Conservation (phyloP, 2,797 vertebrate genomes). For the Poeciliopsis infans region DNA sequence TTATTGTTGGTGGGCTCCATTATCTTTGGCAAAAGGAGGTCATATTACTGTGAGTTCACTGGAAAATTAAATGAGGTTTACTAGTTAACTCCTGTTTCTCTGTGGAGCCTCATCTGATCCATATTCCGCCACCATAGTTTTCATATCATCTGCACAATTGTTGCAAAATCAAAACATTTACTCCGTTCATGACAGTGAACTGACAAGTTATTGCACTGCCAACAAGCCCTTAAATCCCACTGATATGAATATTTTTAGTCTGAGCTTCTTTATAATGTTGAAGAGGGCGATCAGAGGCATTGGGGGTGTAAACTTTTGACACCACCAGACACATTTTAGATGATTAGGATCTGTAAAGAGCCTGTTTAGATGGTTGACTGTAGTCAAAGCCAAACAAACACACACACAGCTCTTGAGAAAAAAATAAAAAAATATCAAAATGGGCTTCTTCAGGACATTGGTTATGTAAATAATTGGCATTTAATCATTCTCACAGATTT, state of each 20-base stretch:
- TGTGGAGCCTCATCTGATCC: background rate
- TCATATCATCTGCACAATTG: background rate
- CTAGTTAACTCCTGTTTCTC: background rate
- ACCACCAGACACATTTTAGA: background rate
- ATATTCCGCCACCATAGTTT: background rate
- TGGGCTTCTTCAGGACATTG: background rate
- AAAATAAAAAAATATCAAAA: background rate
- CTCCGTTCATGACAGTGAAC: background rate
- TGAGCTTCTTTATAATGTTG: background rate
- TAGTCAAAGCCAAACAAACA: background rate
- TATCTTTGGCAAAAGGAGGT: background rate
- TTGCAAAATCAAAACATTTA: background rate
- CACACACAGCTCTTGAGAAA: background rate
- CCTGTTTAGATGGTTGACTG: background rate
- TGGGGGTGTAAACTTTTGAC: background rate
- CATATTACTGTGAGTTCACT: background rate
- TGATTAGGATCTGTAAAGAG: background rate
- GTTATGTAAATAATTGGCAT: background rate
- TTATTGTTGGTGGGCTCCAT: background rate
- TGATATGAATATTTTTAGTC: background rate
- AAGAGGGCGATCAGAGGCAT: background rate
- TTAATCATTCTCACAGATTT: background rate
- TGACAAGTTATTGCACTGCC: background rate
- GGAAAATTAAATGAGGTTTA: background rate
- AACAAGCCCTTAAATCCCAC: background rate